These are phyloP conservation scores for Gobio gobio DNA, from an alignment of 2,113 vertebrate genomes.

Conservation along the genomic window DNA sequence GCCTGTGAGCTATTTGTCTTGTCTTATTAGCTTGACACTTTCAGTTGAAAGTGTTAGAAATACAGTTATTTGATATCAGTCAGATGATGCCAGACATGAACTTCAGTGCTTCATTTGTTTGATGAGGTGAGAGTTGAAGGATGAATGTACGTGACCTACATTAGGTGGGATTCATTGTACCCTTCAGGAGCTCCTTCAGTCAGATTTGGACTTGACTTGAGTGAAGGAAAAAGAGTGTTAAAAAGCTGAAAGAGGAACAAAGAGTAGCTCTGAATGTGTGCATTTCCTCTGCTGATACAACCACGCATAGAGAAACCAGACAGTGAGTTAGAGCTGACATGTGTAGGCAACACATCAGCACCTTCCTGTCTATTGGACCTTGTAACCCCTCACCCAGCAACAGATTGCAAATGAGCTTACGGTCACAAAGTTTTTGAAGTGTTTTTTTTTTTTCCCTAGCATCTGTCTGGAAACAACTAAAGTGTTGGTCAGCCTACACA, in stretches of 20 bases:
- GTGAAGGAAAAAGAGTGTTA: neutral
- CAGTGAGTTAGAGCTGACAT: conserved; percentile 40
- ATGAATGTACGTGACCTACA: neutral
- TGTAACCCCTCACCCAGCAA: conserved; percentile 48
- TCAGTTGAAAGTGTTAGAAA: neutral
- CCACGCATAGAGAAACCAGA: conserved; percentile 69
- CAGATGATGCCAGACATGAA: neutral
- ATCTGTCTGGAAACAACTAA: neutral
- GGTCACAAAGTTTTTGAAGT: conserved; percentile 52
- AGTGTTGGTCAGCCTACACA: conserved; percentile 5
- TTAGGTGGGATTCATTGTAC: neutral
- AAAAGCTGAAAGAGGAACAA: conserved; percentile 55
- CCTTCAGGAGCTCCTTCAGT: neutral
- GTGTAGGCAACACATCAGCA: conserved; percentile 36
- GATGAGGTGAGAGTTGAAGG: neutral
- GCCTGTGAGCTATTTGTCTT: neutral
- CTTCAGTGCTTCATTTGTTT: neutral
- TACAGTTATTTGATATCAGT: neutral
- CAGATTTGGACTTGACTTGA: neutral
- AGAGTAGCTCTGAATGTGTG: conserved; percentile 44
- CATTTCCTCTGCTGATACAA: conserved; percentile 39
- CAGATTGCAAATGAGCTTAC: conserved; percentile 70
- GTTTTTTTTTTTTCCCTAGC: conserved; percentile 14
- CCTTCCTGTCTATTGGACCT: conserved; percentile 38
- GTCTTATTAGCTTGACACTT: neutral